Evolutionary conservation across 2,888 invertebrate species (phyloP), one percentile per base, ranked within the genome.

Genomic region (Chrysolina haemoptera): DNA sequence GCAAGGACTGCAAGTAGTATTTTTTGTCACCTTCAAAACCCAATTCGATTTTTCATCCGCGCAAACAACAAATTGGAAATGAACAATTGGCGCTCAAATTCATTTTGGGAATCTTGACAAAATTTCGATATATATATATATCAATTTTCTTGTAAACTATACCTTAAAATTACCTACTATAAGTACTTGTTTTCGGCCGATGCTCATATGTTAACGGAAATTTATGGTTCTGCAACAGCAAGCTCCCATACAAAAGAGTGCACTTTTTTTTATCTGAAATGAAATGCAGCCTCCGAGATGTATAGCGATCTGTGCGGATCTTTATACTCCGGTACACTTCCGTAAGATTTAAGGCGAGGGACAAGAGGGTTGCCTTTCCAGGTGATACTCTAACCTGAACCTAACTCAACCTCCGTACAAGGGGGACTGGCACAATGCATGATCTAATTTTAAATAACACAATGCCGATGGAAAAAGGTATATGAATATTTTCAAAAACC

Each of bases 361-460:
- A 63, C 41, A 68, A 71, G 66, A 67, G 67, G 67, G 67, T 67
- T 27, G 66, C 35, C 53, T 53, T n/a, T 67, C 85, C 85, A 85
- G 85, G 85, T 85, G 85, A 85, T 82, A 82, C 79, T 80, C 80
- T 81, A 81, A 84, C 84, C 83, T 84, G 84, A 82, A 81, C 83
- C 83, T 79, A 75, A 74, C 74, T 75, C 82, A 83, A 85, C 84
- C 85, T 84, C 81, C 75, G 76, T 75, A 77, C 74, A 8, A 80
- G 79, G 82, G 82, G 82, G 80, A 78, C 75, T 46, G 62, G 71
- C 77, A 86, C 87, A 87, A 87, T 86, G 82, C 83, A 70, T 84
- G 86, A 86, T 87, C 87, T 87, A 86, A 87, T 87, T 87, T 86
- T 86, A 85, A 85, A 86, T 85, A 84, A 84, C 83, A 85, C 85